These are phyloP conservation scores for Gavialis gangeticus DNA, from an alignment of 2,113 vertebrate genomes.

Conservation along the genomic window DNA sequence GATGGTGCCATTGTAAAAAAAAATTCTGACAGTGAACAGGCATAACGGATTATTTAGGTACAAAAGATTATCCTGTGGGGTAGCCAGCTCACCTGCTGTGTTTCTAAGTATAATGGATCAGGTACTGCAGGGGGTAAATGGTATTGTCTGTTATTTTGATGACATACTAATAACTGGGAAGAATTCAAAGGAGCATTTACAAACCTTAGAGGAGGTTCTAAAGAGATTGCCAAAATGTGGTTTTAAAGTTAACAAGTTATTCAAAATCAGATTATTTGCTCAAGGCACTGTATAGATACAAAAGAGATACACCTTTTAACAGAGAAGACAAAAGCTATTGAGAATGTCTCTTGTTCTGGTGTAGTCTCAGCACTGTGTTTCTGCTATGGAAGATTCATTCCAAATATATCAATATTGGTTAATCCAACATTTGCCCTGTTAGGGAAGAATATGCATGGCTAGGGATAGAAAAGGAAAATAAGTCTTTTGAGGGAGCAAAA, in stretches of 20 bases:
- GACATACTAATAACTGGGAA: constrained; percentile 54
- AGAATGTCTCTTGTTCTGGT: too few species aligned
- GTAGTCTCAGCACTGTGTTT: too few species aligned
- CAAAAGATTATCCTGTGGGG: not conserved
- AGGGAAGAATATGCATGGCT: not conserved
- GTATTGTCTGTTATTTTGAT: constrained; percentile 55
- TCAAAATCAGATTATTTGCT: too few species aligned
- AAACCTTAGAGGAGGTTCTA: constrained; percentile 34
- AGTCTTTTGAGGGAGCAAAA: not conserved
- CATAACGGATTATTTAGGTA: constrained; percentile 51
- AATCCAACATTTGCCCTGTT: not conserved
- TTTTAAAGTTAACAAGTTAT: constrained; percentile 12
- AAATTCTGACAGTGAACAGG: constrained; percentile 28
- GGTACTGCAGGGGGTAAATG: constrained; percentile 60
- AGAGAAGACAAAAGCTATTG: too few species aligned
- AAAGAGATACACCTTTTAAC: too few species aligned
- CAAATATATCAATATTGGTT: not conserved
- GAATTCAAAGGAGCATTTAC: constrained; percentile 47
- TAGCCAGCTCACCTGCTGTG: constrained; percentile 57
- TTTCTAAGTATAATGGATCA: constrained; percentile 60
- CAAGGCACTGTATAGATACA: too few species aligned
- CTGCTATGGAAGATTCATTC: not conserved
- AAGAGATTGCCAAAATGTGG: constrained; percentile 25
- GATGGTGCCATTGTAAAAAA: constrained; percentile 28
- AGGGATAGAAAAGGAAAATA: not conserved